Evolutionary conservation across 1,140 invertebrate genomes (phyloP), one percentile per base, ranked within the genome.

Genomic region (Bombus waltoni): DNA sequence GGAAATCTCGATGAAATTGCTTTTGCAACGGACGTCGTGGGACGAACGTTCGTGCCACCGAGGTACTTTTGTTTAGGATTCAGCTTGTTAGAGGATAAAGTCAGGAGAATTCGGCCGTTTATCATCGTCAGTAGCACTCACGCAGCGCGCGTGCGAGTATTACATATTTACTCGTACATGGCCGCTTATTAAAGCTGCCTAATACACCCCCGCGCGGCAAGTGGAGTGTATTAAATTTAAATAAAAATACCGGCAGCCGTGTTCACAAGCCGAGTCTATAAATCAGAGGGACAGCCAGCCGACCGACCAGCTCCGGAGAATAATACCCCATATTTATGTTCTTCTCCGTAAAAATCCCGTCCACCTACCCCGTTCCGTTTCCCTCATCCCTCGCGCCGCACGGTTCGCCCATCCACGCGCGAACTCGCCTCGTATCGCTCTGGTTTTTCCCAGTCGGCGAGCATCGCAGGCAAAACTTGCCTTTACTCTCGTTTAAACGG

Each of bases 181-280:
- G 65, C 76, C 89, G 85, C 89, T 92, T 88, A 92, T 93, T 93
- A 93, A 92, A 91, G 84, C 91, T 90, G 88, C 88, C 91, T 94
- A 94, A 94, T 94, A 94, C 93, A 94, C 91, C 92, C 92, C 87
- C 91, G 92, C 90, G 73, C 57, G 90, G 90, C 92, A 90, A 93
- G 92, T 93, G 90, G 92, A 92, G 90, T 93, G 93, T 94, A 95
- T 95, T 95, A 95, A 94, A 95, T 95, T 95, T 95, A 95, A 95
- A 95, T 95, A 95, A 95, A 95, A 95, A 95, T 95, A 94, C 94
- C 94, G 89, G 93, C 93, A 94, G 93, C 94, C 91, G 92, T 94
- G 94, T 94, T 94, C 94, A 93, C 94, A 92, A 93, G 91, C 92
- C 91, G 90, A 91, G 92, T 91, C 93, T 94, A 95, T 95, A 95